Base-by-base conservation (phyloP, 2,888 invertebrate genomes). In the Antheraea yamamai region DNA sequence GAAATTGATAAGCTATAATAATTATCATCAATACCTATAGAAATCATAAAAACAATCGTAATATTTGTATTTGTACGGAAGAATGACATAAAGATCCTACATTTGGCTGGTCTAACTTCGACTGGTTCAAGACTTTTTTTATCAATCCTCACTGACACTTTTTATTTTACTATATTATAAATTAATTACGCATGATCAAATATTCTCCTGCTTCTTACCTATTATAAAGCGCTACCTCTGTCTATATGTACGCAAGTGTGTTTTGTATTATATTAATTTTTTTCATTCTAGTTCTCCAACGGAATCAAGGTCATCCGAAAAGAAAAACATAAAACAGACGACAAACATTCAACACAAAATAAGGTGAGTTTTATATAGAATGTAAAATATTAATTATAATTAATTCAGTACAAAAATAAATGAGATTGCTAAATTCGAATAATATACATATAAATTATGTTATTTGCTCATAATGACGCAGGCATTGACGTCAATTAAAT, bases 221-320 rank as follows among this genome's bases (percentile, higher is more conserved):
- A 47, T 47, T 47, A 47, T 47, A 47, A 47, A 47, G 12, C 47
- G 47, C 47, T 12, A 47, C 7, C 4, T 61, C 10, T 23, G 61
- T 30, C 26, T 10, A 61, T 75, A 23, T 72, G 64, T 73, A 66
- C 47, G 12, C 47, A 47, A 47, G 47, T 47, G 47, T 47, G 51
- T 47, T 39, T 72, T 68, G 66, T 76, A 74, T 75, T 14, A 75
- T 72, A 39, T 61, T 75, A 72, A 20, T 66, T 26, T 66, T 16
- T 66, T 12, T 1, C 30, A 47, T 91, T 88, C 55, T 90, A 94
- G 93, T 91, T 93, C 78, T 88, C 88, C 73, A 91, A 89, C 76
- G 87, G 91, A 73, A 87, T 92, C 79, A 90, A 88, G 81, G 90
- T 87, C 76, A 87, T 90, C 68, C 83, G 88, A n/a, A 92, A 89